phyloP scores from a whole-genome alignment of 2,113 vertebrate species.

The Chascanopsetta lugubris region DNA sequence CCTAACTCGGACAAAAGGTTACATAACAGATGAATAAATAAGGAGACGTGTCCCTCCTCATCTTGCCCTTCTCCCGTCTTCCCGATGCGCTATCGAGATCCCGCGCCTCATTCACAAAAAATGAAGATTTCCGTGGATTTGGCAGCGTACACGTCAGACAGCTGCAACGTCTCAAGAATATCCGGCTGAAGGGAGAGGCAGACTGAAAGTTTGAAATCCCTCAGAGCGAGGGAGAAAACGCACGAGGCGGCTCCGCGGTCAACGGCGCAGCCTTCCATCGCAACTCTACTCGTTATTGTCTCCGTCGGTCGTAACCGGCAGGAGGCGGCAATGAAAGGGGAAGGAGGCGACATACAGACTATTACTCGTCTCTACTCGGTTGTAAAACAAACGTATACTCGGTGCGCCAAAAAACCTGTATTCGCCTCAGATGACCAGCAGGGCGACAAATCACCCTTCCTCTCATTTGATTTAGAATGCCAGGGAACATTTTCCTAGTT shows the following conservation, averaged over 20 bases:
- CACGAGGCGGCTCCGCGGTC: constrained; percentile 12
- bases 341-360: too few species aligned
- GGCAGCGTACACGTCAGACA: background rate
- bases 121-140: constrained; percentile 3
- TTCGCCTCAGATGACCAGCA: too few species aligned
- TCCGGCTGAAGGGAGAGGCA: background rate
- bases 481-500: too few species aligned
- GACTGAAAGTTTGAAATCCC: constrained; percentile 9
- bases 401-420: too few species aligned
- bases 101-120: constrained; percentile 21
- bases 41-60: constrained; percentile 3
- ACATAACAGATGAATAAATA: constrained; percentile 18
- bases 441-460: too few species aligned
- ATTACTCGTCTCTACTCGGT: too few species aligned
- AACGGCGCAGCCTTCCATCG: background rate
- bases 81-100: constrained; percentile 13
- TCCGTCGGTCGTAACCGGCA: background rate
- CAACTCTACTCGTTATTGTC: background rate
- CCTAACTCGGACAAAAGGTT: constrained; percentile 37
- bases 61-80: background rate
- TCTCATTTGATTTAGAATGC: too few species aligned
- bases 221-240: background rate
- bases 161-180: constrained; percentile 15
- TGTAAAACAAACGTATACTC: too few species aligned
- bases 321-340: too few species aligned